Percentiles rank a stretch among this genome's conserved stretches.
These are phyloP conservation scores for Zosterops lateralis DNA, from an alignment of 2,113 vertebrate species.

Conservation along the genomic window DNA sequence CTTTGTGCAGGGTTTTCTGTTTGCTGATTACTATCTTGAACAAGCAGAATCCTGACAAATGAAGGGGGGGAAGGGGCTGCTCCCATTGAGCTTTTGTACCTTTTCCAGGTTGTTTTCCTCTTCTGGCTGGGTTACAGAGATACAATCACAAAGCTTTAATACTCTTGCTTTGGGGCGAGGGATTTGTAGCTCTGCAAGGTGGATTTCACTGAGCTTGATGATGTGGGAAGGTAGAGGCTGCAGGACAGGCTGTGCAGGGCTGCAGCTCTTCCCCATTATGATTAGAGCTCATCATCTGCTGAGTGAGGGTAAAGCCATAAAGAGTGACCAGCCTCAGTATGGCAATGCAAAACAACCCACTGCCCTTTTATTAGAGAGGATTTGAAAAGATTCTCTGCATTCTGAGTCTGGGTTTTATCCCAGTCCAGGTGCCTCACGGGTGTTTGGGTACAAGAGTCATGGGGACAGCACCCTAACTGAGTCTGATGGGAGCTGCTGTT, in stretches of 20 bases:
- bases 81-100: background rate
- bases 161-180: background rate
- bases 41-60: background rate
- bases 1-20: background rate
- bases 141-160: background rate
- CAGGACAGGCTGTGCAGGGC: background rate
- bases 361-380: background rate
- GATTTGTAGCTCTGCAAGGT: background rate
- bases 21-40: slow-evolving; percentile 1
- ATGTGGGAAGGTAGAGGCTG: background rate
- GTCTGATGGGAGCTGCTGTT: background rate
- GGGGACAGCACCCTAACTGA: background rate
- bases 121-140: background rate
- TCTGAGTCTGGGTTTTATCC: background rate
- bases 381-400: background rate
- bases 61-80: background rate
- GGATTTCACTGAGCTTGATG: background rate
- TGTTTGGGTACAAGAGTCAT: background rate
- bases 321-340: background rate
- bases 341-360: background rate
- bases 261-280: accelerated
- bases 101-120: background rate
- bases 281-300: background rate
- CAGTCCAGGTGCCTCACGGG: background rate
- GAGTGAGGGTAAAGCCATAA: background rate